Conservation (phyloP, 1,140 invertebrate species). For the Zaprionus camerounensis region DNA sequence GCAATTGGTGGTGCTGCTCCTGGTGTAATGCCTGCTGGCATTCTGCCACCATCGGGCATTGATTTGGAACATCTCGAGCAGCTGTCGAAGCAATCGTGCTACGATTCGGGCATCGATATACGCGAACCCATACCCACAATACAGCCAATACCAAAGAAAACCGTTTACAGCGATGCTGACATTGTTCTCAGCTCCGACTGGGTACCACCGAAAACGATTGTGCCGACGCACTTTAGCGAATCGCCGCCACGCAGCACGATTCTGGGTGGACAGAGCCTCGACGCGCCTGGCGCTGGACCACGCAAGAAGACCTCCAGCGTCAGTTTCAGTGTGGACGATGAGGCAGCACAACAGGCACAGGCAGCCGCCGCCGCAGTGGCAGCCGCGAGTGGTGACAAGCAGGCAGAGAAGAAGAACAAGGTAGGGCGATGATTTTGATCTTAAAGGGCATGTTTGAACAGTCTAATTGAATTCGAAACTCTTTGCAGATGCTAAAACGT, state of each 20-base stretch:
- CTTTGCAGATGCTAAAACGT: constrained; percentile 92
- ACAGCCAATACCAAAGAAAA: constrained; percentile 84
- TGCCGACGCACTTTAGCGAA: constrained; percentile 87
- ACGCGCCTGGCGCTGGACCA: constrained; percentile 77
- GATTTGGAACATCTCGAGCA: constrained; percentile 80
- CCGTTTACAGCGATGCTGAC: constrained; percentile 92
- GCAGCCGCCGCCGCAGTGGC: constrained; percentile 84
- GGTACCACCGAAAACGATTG: constrained; percentile 91
- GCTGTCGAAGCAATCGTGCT: constrained; percentile 89
- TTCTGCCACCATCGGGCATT: constrained; percentile 59
- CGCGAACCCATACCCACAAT: constrained; percentile 88
- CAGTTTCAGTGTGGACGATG: constrained; percentile 89
- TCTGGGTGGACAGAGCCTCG: constrained; percentile 64
- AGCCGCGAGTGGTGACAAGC: constrained; percentile 85
- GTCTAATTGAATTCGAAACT: not conserved
- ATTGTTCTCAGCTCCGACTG: constrained; percentile 93
- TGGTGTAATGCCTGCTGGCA: constrained; percentile 3
- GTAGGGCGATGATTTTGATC: constrained; percentile 68
- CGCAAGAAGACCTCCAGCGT: constrained; percentile 90
- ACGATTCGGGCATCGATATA: constrained; percentile 95
- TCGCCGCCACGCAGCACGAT: constrained; percentile 84
- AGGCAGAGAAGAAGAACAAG: constrained; percentile 87
- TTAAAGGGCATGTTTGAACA: no score
- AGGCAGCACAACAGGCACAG: constrained; percentile 74
- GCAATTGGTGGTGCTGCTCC: constrained; percentile 18